Conservation (phyloP, 2,888 invertebrate genomes). For the Eugnorisma glareosa region DNA sequence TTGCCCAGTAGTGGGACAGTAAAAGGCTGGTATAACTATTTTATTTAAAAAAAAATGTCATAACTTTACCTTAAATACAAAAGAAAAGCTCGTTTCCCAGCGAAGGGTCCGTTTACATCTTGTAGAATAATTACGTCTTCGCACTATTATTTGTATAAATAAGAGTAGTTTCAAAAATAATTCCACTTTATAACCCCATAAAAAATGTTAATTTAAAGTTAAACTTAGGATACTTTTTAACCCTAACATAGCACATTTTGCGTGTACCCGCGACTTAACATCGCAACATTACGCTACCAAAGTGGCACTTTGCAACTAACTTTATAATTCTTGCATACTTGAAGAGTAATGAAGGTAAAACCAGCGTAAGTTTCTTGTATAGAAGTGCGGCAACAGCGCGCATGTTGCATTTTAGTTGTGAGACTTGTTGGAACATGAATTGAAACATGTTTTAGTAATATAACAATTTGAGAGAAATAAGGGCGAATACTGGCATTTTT, state of each 20-base stretch:
- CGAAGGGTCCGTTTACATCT: too few relatives aligned
- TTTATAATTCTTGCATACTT: conserved; percentile 67
- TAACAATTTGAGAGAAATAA: not conserved
- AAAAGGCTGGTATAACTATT: too few relatives aligned
- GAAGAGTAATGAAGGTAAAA: conserved; percentile 66
- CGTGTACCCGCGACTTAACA: conserved; percentile 60
- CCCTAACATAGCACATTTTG: conserved; percentile 32
- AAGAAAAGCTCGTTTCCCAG: too few relatives aligned
- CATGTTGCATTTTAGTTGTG: conserved; percentile 27
- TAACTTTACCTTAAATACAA: too few relatives aligned
- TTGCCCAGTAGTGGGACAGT: too few relatives aligned
- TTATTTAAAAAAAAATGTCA: too few relatives aligned
- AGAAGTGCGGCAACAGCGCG: conserved; percentile 25
- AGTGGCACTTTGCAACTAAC: conserved; percentile 67
- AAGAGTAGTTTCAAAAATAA: not conserved
- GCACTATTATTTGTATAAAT: not conserved
- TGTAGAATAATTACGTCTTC: too few relatives aligned
- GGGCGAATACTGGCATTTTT: too few relatives aligned
- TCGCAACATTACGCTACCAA: conserved; percentile 60
- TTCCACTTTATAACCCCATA: conserved; percentile 8
- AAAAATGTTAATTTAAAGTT: conserved; percentile 8
- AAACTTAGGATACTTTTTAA: conserved; percentile 35
- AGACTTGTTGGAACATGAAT: conserved; percentile 37
- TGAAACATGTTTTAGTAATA: conserved; percentile 42
- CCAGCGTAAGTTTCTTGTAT: conserved; percentile 45